Base-by-base conservation (phyloP, 2,888 invertebrate genomes). In the Vesta saturnalis region DNA sequence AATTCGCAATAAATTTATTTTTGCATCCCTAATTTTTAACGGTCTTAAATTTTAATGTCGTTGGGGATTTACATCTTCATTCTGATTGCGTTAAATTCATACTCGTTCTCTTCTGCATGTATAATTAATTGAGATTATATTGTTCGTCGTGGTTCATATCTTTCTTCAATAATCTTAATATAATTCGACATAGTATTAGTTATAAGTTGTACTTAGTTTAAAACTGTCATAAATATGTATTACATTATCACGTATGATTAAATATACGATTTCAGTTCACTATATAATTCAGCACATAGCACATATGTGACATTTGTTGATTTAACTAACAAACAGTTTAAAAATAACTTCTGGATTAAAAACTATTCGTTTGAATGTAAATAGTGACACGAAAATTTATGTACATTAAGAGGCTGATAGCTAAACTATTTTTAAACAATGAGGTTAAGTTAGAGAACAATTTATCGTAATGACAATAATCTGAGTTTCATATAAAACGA, bases 401-500 rank as follows among this genome's bases (percentile, higher is more conserved):
- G n/a, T n/a, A n/a, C n/a, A n/a, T n/a, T n/a, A n/a, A n/a, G n/a
- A n/a, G n/a, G n/a, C n/a, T n/a, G n/a, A n/a, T n/a, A n/a, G n/a
- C n/a, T n/a, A n/a, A n/a, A n/a, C n/a, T n/a, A n/a, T n/a, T n/a
- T n/a, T n/a, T n/a, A n/a, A n/a, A n/a, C n/a, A n/a, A n/a, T n/a
- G n/a, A n/a, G n/a, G n/a, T n/a, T n/a, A n/a, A n/a, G n/a, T n/a
- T n/a, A n/a, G n/a, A n/a, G n/a, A n/a, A n/a, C 43, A 12, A 14
- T 43, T 56, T 57, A 66, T 39, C 35, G 64, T 59, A 60, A 64
- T 65, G 58, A 56, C 55, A 60, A 62, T 64, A 62, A 62, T 62
- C 55, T 60, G 63, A 62, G 55, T 55, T 55, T 55, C 56, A 59
- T 64, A 66, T 63, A 59, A 68, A 68, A 65, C 71, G 52, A 68